phyloP scores from a whole-genome alignment of 2,888 invertebrate genomes.

The Ochropleura plecta region DNA sequence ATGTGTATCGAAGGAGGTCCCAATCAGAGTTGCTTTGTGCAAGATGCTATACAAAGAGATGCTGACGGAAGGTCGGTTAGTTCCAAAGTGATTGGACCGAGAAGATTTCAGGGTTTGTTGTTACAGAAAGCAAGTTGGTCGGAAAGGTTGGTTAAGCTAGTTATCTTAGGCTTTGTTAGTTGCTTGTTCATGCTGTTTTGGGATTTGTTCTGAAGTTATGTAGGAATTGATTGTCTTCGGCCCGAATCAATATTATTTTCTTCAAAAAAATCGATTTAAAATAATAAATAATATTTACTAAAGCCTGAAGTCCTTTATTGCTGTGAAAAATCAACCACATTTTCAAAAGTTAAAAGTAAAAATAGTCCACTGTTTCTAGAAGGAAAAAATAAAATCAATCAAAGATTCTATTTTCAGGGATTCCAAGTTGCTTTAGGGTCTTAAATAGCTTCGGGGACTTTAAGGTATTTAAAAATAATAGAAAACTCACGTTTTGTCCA shows the following conservation, averaged over 20 bases:
- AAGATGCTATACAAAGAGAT: conserved; percentile 36
- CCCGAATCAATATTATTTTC: background rate
- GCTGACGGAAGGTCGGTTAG: background rate
- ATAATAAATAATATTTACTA: too few species aligned
- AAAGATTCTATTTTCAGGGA: too few species aligned
- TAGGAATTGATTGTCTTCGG: background rate
- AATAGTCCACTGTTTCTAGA: too few species aligned
- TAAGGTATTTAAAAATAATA: too few species aligned
- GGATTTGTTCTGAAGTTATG: background rate
- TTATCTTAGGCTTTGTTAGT: background rate
- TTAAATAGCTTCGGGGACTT: too few species aligned
- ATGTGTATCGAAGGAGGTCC: conserved; percentile 41
- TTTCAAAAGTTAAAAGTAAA: too few species aligned
- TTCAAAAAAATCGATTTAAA: background rate
- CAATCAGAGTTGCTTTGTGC: conserved; percentile 48
- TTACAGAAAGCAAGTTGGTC: background rate
- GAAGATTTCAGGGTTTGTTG: background rate
- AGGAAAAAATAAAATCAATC: too few species aligned
- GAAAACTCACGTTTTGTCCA: too few species aligned
- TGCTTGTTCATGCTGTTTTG: background rate
- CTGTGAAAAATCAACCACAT: too few species aligned
- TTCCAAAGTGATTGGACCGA: conserved; percentile 23
- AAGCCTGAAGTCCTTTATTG: too few species aligned
- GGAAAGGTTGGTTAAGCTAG: background rate
- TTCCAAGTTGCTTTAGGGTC: too few species aligned